phyloP scores from a whole-genome alignment of 2,888 invertebrate genomes.

The Cryptus armator region DNA sequence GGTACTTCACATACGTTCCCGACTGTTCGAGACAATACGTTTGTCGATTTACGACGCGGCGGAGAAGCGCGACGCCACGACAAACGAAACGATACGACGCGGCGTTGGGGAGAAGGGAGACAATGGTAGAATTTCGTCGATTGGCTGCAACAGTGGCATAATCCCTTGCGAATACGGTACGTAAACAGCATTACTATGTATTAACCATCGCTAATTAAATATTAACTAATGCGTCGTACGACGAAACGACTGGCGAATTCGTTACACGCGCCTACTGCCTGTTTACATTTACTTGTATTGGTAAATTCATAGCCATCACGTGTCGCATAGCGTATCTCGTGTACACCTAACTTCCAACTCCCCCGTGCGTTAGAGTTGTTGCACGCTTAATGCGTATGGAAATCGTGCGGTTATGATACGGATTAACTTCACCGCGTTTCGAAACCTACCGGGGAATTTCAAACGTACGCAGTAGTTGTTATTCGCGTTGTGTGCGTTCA shows the following conservation, averaged over 20 bases:
- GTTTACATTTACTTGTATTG: background rate
- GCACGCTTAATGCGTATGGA: slow-evolving; percentile 41
- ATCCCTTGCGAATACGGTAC: slow-evolving; percentile 69
- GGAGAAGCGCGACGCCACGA: slow-evolving; percentile 74
- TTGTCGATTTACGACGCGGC: slow-evolving; percentile 80
- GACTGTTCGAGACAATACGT: slow-evolving; percentile 80
- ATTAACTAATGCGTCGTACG: slow-evolving; percentile 17
- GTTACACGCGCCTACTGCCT: background rate
- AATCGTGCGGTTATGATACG: slow-evolving; percentile 46
- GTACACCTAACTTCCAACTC: background rate
- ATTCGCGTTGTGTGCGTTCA: background rate
- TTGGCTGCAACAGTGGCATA: slow-evolving; percentile 64
- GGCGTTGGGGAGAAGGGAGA: slow-evolving; percentile 69
- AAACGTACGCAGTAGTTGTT: slow-evolving; percentile 29
- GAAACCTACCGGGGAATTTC: slow-evolving; percentile 22
- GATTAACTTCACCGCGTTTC: slow-evolving; percentile 32
- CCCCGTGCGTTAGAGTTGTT: slow-evolving; percentile 2
- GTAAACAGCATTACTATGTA: slow-evolving; percentile 8
- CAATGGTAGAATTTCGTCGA: slow-evolving; percentile 71
- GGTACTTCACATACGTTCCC: slow-evolving; percentile 81
- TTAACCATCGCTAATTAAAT: slow-evolving; percentile 2
- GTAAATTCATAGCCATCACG: background rate
- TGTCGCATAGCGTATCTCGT: background rate
- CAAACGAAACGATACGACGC: slow-evolving; percentile 66
- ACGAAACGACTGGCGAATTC: background rate